Evolutionary conservation across 2,113 vertebrate genomes (phyloP), one percentile per base, ranked within the genome.

Genomic region (Anarhynchus alexandrinus): DNA sequence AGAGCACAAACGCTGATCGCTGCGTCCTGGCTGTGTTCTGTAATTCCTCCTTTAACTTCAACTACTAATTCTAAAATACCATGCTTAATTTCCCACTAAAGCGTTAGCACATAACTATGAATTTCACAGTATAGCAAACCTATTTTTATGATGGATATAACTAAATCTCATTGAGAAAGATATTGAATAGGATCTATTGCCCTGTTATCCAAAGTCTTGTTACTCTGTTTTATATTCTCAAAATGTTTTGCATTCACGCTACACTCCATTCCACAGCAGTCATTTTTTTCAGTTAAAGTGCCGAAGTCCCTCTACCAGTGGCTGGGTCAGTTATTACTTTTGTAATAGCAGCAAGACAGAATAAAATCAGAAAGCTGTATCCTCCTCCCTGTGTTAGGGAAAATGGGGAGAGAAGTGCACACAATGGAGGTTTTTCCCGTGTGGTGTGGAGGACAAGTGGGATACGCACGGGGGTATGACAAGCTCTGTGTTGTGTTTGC

Each of bases 391-490:
- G 0, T 54, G 4, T 17, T n/a, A 49, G 49, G 38, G 66, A 58
- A 81, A 61, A 65, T 8, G 15, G 26, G 23, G 43, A 36, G 23
- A 65, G 16, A 72, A 85, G 17, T 7, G n/a, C 40, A 65, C 21
- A 32, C 10, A 65, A 10, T 5, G 49, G 13, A 85, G 30, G 18
- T 11, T 89, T 91, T 93, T 76, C 70, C 89, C 2, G 0, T 17
- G 38, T 51, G 9, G 2, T 30, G 6, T 19, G 38, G 62, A 43
- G 40, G 76, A 36, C 9, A 52, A 49, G 34, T 19, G 18, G 10
- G 38, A 55, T 17, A 32, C 18, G 38, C 25, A 4, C 0, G 0
- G 21, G 18, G 16, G 6, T 66, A 15, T n/a, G 72, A 67, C 0
- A 13, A 67, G 25, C 30, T 54, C 4, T 59, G 5, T 26, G 34